A percentile compares a stretch with the other conserved stretches of the same genome.
Evolutionary conservation across 2,888 invertebrate genomes (phyloP).

Genomic region (Ophonus ardosiacus): DNA sequence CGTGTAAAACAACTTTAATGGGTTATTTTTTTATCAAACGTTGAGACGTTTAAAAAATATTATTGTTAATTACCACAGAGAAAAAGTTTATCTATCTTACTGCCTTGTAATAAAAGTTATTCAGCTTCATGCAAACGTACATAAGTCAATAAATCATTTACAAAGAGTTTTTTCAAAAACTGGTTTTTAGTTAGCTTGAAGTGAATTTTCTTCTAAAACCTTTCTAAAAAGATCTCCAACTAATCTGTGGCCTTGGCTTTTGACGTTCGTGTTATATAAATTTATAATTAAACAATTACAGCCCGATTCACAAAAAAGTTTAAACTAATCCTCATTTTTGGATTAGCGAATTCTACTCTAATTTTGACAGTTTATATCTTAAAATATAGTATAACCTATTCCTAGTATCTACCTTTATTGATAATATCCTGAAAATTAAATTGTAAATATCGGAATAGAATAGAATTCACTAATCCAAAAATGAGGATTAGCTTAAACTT

Average conservation of each 20-base stretch:
- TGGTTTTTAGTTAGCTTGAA: conserved; percentile 3
- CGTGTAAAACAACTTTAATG: neutral
- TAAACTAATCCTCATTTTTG: too few relatives aligned
- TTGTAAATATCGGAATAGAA: too few relatives aligned
- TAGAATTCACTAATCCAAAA: too few relatives aligned
- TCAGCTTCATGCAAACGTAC: conserved; percentile 5
- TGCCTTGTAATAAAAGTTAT: conserved; percentile 4
- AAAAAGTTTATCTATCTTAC: conserved; percentile 9
- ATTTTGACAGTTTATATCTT: too few relatives aligned
- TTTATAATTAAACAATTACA: too few relatives aligned
- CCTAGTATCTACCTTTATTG: too few relatives aligned
- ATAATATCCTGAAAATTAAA: too few relatives aligned
- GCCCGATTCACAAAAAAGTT: too few relatives aligned
- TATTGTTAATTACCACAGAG: neutral
- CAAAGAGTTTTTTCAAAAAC: neutral
- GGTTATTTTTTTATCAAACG: neutral
- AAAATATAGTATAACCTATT: too few relatives aligned
- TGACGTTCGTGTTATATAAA: neutral
- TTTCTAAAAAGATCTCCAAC: neutral
- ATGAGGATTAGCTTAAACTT: too few relatives aligned
- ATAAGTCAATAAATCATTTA: conserved; percentile 25
- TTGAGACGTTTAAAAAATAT: neutral
- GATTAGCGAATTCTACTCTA: too few relatives aligned
- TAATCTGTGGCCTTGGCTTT: too few relatives aligned
- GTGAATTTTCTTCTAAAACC: neutral